Percentiles rank a stretch among this genome's conserved stretches.
Conservation (phyloP, 1,140 invertebrate genomes). For the Leptoteleia sp. region DNA sequence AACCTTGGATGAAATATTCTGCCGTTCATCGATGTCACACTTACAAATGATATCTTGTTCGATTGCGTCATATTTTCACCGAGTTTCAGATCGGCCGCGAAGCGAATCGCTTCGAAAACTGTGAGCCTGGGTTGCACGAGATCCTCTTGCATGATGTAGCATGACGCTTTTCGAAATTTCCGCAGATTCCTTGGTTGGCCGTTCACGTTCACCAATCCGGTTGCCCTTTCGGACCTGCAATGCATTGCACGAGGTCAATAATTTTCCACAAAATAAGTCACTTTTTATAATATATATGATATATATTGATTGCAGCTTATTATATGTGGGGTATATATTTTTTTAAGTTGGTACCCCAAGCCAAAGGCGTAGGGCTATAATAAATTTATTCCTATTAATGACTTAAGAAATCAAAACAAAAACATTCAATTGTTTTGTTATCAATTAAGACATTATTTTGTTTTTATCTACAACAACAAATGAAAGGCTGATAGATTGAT, state of each 20-base stretch:
- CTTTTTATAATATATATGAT: too few relatives aligned
- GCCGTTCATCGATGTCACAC: slow-evolving; percentile 67
- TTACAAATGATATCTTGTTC: slow-evolving; percentile 88
- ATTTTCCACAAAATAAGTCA: too few relatives aligned
- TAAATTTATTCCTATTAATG: too few relatives aligned
- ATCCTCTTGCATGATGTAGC: slow-evolving; percentile 98
- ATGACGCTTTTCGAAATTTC: slow-evolving; percentile 91
- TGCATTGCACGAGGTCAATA: slow-evolving; percentile 14
- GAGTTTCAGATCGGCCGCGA: slow-evolving; percentile 94
- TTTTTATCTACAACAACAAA: too few relatives aligned
- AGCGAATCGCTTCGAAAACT: slow-evolving; percentile 91
- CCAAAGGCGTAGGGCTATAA: too few relatives aligned
- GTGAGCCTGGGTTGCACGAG: slow-evolving; percentile 91
- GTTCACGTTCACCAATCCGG: slow-evolving; percentile 88
- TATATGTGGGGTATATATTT: too few relatives aligned
- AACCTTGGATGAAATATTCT: neutral
- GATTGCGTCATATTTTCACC: slow-evolving; percentile 83
- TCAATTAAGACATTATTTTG: too few relatives aligned
- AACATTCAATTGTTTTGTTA: too few relatives aligned
- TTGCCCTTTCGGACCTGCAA: slow-evolving; percentile 82
- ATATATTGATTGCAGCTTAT: too few relatives aligned
- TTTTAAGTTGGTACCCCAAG: too few relatives aligned
- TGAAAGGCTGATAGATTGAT: too few relatives aligned
- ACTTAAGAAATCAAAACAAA: too few relatives aligned
- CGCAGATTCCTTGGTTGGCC: slow-evolving; percentile 87